A percentile compares a stretch with the other conserved stretches of the same genome.
Evolutionary conservation across 2,797 vertebrate genomes (phyloP).

Genomic region (Arnoldichthys spilopterus): DNA sequence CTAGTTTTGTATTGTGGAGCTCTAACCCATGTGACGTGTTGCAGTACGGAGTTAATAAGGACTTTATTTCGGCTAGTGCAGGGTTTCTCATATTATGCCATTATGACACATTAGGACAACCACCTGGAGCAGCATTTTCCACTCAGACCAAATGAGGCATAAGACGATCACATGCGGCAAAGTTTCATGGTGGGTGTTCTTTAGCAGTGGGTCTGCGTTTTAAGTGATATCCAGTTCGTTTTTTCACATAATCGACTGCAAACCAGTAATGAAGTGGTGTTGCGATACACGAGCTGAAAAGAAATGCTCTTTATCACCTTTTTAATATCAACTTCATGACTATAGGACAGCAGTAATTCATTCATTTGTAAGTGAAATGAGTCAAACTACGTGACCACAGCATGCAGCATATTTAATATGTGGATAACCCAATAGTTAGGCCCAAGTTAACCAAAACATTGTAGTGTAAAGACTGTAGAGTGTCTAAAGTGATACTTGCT

Average conservation of each 20-base stretch:
- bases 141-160: not conserved
- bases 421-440: not conserved
- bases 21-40: not conserved
- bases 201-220: not conserved
- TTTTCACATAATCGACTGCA: not conserved
- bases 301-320: not conserved
- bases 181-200: not conserved
- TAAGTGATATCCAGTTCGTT: not conserved
- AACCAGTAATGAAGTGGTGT: not conserved
- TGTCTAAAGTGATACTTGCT: conserved; percentile 7
- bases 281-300: not conserved
- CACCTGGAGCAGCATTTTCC: conserved; percentile 10
- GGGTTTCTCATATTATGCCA: conserved; percentile 7
- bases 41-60: not conserved
- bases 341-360: conserved; percentile 1
- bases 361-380: conserved; percentile 1
- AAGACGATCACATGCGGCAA: not conserved
- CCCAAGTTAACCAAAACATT: conserved; percentile 8
- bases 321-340: not conserved
- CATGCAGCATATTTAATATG: not conserved
- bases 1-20: not conserved
- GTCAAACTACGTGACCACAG: conserved; percentile 13
- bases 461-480: conserved; percentile 11
- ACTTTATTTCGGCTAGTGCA: conserved; percentile 16
- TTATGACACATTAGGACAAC: no score